phyloP scores from a whole-genome alignment of 2,888 invertebrate genomes.

The Nomada flava region DNA sequence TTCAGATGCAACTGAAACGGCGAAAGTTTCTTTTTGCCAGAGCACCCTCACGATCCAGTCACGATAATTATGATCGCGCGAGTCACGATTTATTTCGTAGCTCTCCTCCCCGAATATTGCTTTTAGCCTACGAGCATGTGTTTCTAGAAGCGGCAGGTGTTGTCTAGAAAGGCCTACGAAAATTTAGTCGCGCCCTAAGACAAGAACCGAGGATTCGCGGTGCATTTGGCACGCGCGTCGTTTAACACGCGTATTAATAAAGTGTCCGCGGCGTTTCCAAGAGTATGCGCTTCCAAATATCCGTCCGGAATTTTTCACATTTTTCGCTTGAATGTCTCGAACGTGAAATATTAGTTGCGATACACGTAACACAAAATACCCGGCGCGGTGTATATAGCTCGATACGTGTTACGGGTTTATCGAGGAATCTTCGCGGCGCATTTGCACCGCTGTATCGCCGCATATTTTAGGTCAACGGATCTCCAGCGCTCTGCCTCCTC shows the following conservation, averaged over 20 bases:
- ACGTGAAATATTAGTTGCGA: slow-evolving; percentile 33
- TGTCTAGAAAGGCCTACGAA: slow-evolving; percentile 5
- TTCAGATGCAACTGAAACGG: slow-evolving; percentile 37
- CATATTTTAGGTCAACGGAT: slow-evolving; percentile 44
- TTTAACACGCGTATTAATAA: slow-evolving; percentile 45
- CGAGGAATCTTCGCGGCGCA: slow-evolving; percentile 35
- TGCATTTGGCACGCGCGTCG: slow-evolving; percentile 36
- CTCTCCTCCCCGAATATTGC: not conserved
- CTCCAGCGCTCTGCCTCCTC: not conserved
- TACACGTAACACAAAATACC: slow-evolving; percentile 30
- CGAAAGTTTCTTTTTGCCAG: slow-evolving; percentile 12
- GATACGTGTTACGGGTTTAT: slow-evolving; percentile 49
- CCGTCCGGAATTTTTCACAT: slow-evolving; percentile 37
- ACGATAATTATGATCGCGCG: slow-evolving; percentile 36
- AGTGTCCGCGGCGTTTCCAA: not conserved
- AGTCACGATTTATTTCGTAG: slow-evolving; percentile 1
- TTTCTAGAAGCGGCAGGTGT: not conserved
- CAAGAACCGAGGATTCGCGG: slow-evolving; percentile 28
- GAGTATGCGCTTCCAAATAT: slow-evolving; percentile 26
- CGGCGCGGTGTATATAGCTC: slow-evolving; percentile 1
- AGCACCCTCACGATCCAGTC: slow-evolving; percentile 9
- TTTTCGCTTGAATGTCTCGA: slow-evolving; percentile 21
- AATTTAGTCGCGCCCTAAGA: slow-evolving; percentile 18
- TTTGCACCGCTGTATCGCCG: slow-evolving; percentile 27
- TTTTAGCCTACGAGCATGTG: too few relatives aligned